phyloP scores from a whole-genome alignment of 2,113 vertebrate species.

The Limanda limanda region DNA sequence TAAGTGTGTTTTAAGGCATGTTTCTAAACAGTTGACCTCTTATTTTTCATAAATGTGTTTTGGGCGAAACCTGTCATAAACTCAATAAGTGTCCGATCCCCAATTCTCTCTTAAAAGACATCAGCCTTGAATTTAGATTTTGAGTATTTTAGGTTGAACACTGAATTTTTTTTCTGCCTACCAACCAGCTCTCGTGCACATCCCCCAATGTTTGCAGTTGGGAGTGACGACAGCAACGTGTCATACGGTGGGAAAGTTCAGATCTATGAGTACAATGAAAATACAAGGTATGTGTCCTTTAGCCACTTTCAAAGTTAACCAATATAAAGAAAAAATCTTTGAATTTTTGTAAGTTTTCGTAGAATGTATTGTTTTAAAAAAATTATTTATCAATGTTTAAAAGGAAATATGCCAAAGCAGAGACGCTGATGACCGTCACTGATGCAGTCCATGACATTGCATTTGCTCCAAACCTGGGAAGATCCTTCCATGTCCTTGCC shows the following conservation, averaged over 20 bases:
- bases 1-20: too few relatives aligned
- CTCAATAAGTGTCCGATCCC: too few relatives aligned
- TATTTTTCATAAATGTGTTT: too few relatives aligned
- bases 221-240: constrained; percentile 94
- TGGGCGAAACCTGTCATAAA: too few relatives aligned
- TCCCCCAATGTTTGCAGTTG: constrained; percentile 96
- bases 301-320: not conserved
- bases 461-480: constrained; percentile 97
- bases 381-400: constrained; percentile 8
- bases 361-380: constrained; percentile 1
- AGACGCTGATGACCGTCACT: constrained; percentile 94
- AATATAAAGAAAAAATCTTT: not conserved
- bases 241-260: constrained; percentile 95
- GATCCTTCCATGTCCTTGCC: constrained; percentile 96
- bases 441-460: constrained; percentile 96
- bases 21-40: too few relatives aligned
- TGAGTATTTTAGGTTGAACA: not conserved
- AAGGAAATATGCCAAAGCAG: constrained; percentile 97
- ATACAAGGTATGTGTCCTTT: constrained; percentile 87
- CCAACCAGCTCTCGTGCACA: constrained; percentile 91
- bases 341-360: not conserved
- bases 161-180: not conserved
- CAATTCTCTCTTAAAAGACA: too few relatives aligned
- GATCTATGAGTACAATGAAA: constrained; percentile 98
- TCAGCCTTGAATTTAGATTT: not conserved